A percentile compares a stretch with the other conserved stretches of the same genome.
These are phyloP conservation scores for Notolepis coatsorum DNA, from an alignment of 2,797 vertebrate species.

Conservation along the genomic window DNA sequence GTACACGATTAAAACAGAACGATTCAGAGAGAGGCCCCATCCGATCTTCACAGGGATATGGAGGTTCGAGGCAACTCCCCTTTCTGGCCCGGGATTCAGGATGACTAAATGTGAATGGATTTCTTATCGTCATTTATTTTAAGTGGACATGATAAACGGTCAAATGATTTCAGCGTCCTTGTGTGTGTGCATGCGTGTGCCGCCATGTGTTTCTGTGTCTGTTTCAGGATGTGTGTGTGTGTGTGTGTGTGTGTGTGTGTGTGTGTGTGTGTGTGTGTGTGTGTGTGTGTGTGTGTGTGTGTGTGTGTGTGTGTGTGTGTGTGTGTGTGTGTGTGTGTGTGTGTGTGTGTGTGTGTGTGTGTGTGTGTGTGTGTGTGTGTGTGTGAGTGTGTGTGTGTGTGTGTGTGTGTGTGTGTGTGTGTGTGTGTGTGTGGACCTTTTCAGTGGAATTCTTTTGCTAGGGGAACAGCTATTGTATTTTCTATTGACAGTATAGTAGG, in stretches of 20 bases:
- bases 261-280: slow-evolving; percentile 1
- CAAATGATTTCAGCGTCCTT: slow-evolving; percentile 56
- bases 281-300: background rate
- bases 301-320: slow-evolving; percentile 2
- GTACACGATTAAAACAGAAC: background rate
- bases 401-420: slow-evolving; percentile 2
- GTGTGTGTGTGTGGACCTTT: background rate
- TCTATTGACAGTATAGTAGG: too few relatives aligned
- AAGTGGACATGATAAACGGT: slow-evolving; percentile 56
- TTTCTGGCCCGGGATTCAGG: slow-evolving; percentile 27
- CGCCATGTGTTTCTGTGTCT: background rate
- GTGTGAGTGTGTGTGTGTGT: slow-evolving; percentile 1
- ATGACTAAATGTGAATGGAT: slow-evolving; percentile 43
- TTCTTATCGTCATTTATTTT: slow-evolving; percentile 12
- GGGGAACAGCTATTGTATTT: too few relatives aligned
- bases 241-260: background rate
- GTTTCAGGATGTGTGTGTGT: slow-evolving; percentile 2
- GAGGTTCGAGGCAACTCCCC: background rate
- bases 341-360: too few relatives aligned
- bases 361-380: background rate
- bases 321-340: background rate
- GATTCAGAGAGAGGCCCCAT: background rate
- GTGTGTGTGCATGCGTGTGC: slow-evolving; percentile 2
- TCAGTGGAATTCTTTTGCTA: too few relatives aligned
- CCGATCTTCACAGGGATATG: background rate